A percentile compares a stretch with the other conserved stretches of the same genome.
These are phyloP conservation scores for Adoxophyes honmai DNA, from an alignment of 1,140 invertebrate genomes.

Conservation along the genomic window DNA sequence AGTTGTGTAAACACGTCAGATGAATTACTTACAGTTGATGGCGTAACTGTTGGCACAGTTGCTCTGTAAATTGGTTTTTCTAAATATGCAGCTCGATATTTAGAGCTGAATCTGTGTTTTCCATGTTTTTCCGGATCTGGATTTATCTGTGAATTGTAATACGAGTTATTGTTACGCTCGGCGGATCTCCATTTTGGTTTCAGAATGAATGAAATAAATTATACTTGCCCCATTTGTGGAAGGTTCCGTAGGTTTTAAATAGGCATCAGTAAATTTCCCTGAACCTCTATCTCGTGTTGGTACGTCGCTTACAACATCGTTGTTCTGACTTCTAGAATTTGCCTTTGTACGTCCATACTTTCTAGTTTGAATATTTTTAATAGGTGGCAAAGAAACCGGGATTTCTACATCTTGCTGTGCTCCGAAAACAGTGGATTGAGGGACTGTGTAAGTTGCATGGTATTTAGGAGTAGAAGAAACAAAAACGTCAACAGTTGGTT, in stretches of 20 bases:
- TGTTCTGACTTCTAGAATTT: slow-evolving; percentile 28
- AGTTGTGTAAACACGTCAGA: neutral
- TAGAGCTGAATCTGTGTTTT: slow-evolving; percentile 72
- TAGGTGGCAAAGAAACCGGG: slow-evolving; percentile 33
- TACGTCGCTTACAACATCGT: slow-evolving; percentile 22
- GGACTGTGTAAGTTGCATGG: slow-evolving; percentile 59
- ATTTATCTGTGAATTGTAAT: slow-evolving; percentile 56
- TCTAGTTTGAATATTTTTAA: slow-evolving; percentile 60
- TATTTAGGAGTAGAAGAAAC: slow-evolving; percentile 49
- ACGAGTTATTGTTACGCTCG: slow-evolving; percentile 16
- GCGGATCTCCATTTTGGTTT: neutral
- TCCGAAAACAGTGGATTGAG: slow-evolving; percentile 24
- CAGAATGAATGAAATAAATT: neutral
- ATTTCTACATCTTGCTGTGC: slow-evolving; percentile 29
- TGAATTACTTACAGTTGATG: slow-evolving; percentile 71
- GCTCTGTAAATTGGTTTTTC: slow-evolving; percentile 72
- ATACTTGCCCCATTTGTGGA: slow-evolving; percentile 65
- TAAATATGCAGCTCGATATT: slow-evolving; percentile 65
- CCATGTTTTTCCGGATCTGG: slow-evolving; percentile 54
- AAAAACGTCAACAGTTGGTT: slow-evolving; percentile 27
- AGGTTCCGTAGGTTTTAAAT: slow-evolving; percentile 60
- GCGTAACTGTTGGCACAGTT: slow-evolving; percentile 71
- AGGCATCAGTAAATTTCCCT: slow-evolving; percentile 56
- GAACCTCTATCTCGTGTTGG: slow-evolving; percentile 39
- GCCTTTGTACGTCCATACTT: slow-evolving; percentile 46